Base-by-base conservation (phyloP, 2,888 invertebrate genomes). In the Panzeria rudis region DNA sequence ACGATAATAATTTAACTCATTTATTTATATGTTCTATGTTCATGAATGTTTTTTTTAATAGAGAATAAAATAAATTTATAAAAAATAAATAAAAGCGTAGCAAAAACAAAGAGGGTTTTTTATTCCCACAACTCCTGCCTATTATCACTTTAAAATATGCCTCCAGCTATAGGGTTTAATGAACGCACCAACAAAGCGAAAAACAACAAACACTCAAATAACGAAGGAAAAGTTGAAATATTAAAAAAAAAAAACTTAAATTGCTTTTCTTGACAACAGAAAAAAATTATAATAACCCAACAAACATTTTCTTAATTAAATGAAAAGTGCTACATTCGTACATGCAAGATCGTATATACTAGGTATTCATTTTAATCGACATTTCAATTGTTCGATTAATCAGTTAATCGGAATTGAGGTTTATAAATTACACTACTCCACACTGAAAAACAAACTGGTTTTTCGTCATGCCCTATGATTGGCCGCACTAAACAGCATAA, bases 111-210 rank as follows among this genome's bases (percentile, higher is more conserved):
- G 59, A 68, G 15, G 61, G 50, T 68, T 50, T n/a, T 47, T 38
- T 75, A 54, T 81, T 75, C 52, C 52, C 73, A 35, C 73, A 81
- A 68, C 81, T 81, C 68, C 73, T 71, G 78, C 41, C 72, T 83
- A 66, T 77, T 76, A 76, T 80, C 71, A 76, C 71, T 81, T 80
- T 61, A 64, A 76, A 76, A 80, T 54, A 29, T 77, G 81, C 84
- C 81, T 73, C 47, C 52, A 77, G 89, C 90, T 88, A 89, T 89
- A 88, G 90, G 89, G 90, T 91, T 90, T 90, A 91, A 90, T 90
- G 91, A 91, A 90, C 90, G 90, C 89, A 29, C 29, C 29, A 29
- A 29, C 29, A 29, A 29, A 29, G 29, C 29, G 5, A 29, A 29
- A 29, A 76, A 29, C 59, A 54, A 68, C 62, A 69, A 73, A 73